These are phyloP conservation scores for Timema podura DNA, from an alignment of 2,888 invertebrate species.

Conservation along the genomic window DNA sequence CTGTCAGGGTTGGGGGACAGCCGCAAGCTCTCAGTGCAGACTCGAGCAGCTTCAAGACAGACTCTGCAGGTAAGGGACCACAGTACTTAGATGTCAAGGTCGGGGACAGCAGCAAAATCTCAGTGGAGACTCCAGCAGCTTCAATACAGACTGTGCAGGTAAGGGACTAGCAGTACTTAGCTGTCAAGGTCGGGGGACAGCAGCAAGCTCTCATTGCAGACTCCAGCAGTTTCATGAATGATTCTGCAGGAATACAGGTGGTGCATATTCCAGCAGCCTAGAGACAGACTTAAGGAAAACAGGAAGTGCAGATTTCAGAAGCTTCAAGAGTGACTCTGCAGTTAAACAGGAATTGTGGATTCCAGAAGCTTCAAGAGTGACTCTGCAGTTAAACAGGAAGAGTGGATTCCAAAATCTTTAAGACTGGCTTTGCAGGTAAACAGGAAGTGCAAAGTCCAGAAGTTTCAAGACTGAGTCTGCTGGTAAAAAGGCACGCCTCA, in stretches of 20 bases:
- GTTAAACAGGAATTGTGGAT: too few species aligned
- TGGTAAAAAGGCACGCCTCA: too few species aligned
- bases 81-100: constrained; percentile 66
- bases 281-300: too few species aligned
- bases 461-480: too few species aligned
- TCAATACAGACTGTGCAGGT: constrained; percentile 77
- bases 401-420: too few species aligned
- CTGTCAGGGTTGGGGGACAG: constrained; percentile 49
- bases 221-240: constrained; percentile 53
- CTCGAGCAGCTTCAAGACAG: constrained; percentile 59
- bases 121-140: constrained; percentile 58
- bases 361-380: too few species aligned
- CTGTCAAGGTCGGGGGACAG: constrained; percentile 54
- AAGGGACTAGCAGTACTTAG: constrained; percentile 71
- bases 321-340: too few species aligned
- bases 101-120: constrained; percentile 37
- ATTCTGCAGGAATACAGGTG: constrained; percentile 29
- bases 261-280: too few species aligned
- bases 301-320: too few species aligned
- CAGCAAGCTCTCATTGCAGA: constrained; percentile 50
- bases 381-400: too few species aligned
- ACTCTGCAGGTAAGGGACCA: constrained; percentile 76
- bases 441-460: too few species aligned
- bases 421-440: too few species aligned
- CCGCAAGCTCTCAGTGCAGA: constrained; percentile 50